A percentile compares a stretch with the other conserved stretches of the same genome.
These are phyloP conservation scores for Atrichornis clamosus DNA, from an alignment of 2,113 vertebrate species.

Conservation along the genomic window DNA sequence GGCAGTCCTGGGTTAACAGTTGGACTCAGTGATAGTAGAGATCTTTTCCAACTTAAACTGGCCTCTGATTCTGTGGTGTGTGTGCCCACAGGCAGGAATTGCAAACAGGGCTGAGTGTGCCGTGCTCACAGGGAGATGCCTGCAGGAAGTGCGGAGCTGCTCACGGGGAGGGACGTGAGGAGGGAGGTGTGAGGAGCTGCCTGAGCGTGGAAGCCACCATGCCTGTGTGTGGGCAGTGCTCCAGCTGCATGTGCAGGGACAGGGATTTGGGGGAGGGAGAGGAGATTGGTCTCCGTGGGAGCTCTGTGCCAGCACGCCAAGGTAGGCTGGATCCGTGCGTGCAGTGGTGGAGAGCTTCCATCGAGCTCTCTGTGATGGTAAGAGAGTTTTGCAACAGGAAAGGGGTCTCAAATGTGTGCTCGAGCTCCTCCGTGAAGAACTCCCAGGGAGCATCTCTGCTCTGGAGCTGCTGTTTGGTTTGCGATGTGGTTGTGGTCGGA, in stretches of 20 bases:
- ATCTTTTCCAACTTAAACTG: fast-evolving
- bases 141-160: background rate
- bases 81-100: background rate
- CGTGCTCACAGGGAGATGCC: background rate
- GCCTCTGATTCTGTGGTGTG: fast-evolving
- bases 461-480: background rate
- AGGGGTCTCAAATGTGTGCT: fast-evolving
- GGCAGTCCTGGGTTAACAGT: background rate
- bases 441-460: background rate
- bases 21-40: background rate
- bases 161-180: background rate
- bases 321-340: background rate
- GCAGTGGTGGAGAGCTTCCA: background rate
- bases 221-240: background rate
- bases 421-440: background rate
- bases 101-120: background rate
- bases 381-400: background rate
- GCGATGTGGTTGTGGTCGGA: background rate
- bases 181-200: background rate
- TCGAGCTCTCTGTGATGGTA: background rate
- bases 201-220: background rate
- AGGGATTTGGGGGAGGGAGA: background rate
- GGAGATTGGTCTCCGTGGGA: fast-evolving
- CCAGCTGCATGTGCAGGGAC: background rate
- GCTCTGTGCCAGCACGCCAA: background rate